Evolutionary conservation across 2,797 vertebrate species (phyloP), one percentile per base, ranked within the genome.

Genomic region (Hemitrygon akajei): DNA sequence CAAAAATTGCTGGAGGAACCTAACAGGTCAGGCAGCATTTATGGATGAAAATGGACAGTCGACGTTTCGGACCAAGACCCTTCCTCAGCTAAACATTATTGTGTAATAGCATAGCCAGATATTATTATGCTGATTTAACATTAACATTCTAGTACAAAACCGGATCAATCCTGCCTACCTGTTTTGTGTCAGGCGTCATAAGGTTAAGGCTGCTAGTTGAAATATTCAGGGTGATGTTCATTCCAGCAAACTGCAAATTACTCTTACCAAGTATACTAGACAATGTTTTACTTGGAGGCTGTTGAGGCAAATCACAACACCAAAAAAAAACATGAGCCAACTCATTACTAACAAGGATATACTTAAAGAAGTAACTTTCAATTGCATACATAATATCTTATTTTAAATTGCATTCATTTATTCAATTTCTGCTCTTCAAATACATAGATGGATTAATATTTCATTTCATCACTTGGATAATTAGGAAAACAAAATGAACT

Each of bases 121-220:
- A 2, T 73, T 63, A 40, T 91, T 11, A 7, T 71, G 66, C 14
- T 91, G 37, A 6, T 89, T 25, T 4, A 86, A 27, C 27, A 34
- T 71, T 37, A 6, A 71, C 63, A 80, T n/a, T 27, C 56, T 66
- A 18, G 56, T 11, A 82, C 34, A 94, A 77, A 94, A 20, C 73
- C 25, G 20, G 60, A 76, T 18, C 14, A 77, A 47, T 22, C 73
- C 47, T 69, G 95, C 96, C 94, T 81, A 99, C 99, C 98, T 99
- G 98, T 96, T 99, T 99, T 94, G 98, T 98, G 95, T 99, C 98
- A 0, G 98, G 98, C 16, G 98, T 99, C 97, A 99, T 98, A 95
- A 99, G 97, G 95, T 99, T 99, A 96, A 99, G 97, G 95, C 99
- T 99, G 97, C 98, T 98, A 40, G 98, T 99, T 94, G 99, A 99